Percentiles rank a stretch among this genome's conserved stretches.
phyloP scores from a whole-genome alignment of 2,888 invertebrate species.

The Folsomia manolachei region DNA sequence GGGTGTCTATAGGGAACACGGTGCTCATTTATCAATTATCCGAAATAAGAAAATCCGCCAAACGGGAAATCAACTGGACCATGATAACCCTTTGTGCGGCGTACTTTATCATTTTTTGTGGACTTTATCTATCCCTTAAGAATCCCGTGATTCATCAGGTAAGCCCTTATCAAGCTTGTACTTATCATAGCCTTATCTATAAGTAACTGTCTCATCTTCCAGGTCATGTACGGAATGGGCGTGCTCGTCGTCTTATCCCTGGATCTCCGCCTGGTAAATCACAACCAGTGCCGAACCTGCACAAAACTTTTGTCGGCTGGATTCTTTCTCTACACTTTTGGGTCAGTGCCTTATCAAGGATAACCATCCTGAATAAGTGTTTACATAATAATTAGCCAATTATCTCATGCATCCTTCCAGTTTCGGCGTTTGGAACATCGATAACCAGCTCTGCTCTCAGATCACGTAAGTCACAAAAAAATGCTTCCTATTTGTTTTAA shows the following conservation, averaged over 20 bases:
- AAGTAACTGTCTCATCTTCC: slow-evolving; percentile 38
- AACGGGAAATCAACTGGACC: slow-evolving; percentile 41
- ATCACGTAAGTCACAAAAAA: slow-evolving; percentile 52
- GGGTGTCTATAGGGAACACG: slow-evolving; percentile 52
- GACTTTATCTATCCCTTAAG: slow-evolving; percentile 47
- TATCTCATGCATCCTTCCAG: background rate
- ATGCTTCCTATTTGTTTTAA: too few species aligned
- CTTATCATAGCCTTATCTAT: background rate
- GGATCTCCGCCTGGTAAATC: slow-evolving; percentile 46
- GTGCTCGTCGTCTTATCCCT: slow-evolving; percentile 51
- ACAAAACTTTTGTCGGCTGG: slow-evolving; percentile 45
- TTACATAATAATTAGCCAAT: background rate
- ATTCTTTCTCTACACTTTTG: slow-evolving; percentile 53
- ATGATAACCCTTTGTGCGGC: slow-evolving; percentile 41
- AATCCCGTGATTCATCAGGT: slow-evolving; percentile 50
- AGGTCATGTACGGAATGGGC: slow-evolving; percentile 54
- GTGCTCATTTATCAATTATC: slow-evolving; percentile 55
- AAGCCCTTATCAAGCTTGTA: slow-evolving; percentile 2
- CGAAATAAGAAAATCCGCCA: slow-evolving; percentile 50
- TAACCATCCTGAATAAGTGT: background rate
- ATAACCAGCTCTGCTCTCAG: slow-evolving; percentile 54
- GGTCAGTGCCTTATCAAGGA: too few species aligned
- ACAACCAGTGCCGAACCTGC: slow-evolving; percentile 48
- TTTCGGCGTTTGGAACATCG: slow-evolving; percentile 56
- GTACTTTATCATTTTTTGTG: slow-evolving; percentile 48